Base-by-base conservation (phyloP, 2,797 vertebrate genomes). In the Xyrichtys novacula region DNA sequence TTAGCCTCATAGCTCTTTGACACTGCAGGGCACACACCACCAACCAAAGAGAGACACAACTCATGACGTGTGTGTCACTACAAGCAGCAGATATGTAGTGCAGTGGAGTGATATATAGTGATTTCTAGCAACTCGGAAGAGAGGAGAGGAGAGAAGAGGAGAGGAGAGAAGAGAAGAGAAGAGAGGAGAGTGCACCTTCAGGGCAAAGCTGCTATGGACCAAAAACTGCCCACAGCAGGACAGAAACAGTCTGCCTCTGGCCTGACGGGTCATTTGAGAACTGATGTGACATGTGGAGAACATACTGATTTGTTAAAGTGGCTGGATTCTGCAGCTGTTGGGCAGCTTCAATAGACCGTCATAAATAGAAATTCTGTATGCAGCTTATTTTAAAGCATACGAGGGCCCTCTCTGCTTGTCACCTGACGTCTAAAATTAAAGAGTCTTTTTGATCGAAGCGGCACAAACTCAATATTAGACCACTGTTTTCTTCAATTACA, bases 51-150 rank as follows among this genome's bases (percentile, higher is more conserved):
- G 60, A 72, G 54, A 64, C 29, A 14, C 36, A 32, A 15, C 44
- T 72, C 38, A 10, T 69, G 25, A 74, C 54, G 40, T 25, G 29
- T 54, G 28, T 63, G 68, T 54, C 52, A 25, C 46, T 39, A 71
- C 64, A 48, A 73, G 64, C 70, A 50, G 65, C 55, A 60, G 49
- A 63, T 59, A 67, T 68, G 70, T 71, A 58, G 67, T 70, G 54
- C 25, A 50, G 76, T 39, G 71, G 63, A 59, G 56, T 42, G 65
- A 83, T 65, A 76, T 54, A 36, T 57, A 32, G 59, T 29, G 50
- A 81, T 85, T 71, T 58, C 29, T 63, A 76, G 48, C 36, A 54
- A 71, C 61, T 77, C 58, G 46, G 54, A 32, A 62, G 62, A 66
- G 68, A 57, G 26, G n/a, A n/a, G n/a, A n/a, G n/a, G n/a, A n/a